These are phyloP conservation scores for Hippocampus kuda DNA, from an alignment of 2,797 vertebrate genomes.

Conservation along the genomic window DNA sequence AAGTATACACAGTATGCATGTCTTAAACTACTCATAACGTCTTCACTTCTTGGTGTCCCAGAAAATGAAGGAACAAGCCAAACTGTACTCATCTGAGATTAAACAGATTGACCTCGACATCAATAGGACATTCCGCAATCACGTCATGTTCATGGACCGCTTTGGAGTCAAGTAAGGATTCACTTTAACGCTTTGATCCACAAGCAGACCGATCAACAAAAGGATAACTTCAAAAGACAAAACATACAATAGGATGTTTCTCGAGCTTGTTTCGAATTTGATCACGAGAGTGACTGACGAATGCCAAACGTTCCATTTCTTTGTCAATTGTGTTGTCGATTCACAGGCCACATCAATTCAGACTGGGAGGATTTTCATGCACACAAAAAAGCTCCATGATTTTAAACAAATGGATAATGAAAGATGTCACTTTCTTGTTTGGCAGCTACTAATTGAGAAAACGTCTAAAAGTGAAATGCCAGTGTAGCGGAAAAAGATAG, in stretches of 20 bases:
- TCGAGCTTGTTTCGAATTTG: neutral
- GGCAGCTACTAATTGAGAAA: too few species aligned
- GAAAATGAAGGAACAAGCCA: slow-evolving; percentile 84
- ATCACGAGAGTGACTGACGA: too few species aligned
- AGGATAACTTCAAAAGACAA: neutral
- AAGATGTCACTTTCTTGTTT: too few species aligned
- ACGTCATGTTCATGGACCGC: slow-evolving; percentile 90
- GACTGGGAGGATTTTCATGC: too few species aligned
- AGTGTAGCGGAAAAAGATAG: too few species aligned
- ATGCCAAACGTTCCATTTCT: too few species aligned
- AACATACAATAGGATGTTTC: neutral
- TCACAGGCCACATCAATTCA: too few species aligned
- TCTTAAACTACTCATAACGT: neutral
- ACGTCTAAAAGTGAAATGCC: too few species aligned
- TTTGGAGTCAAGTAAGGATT: slow-evolving; percentile 81
- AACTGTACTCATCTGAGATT: slow-evolving; percentile 75
- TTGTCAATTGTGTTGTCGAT: too few species aligned
- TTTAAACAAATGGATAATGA: too few species aligned
- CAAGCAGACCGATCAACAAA: neutral
- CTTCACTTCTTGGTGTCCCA: neutral
- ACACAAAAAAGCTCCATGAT: too few species aligned
- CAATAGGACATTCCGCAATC: slow-evolving; percentile 84
- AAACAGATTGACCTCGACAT: slow-evolving; percentile 90
- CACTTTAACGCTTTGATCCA: neutral
- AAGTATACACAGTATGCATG: neutral